Conservation (phyloP, 1,140 invertebrate species). For the Aphaenogaster ashmeadi region DNA sequence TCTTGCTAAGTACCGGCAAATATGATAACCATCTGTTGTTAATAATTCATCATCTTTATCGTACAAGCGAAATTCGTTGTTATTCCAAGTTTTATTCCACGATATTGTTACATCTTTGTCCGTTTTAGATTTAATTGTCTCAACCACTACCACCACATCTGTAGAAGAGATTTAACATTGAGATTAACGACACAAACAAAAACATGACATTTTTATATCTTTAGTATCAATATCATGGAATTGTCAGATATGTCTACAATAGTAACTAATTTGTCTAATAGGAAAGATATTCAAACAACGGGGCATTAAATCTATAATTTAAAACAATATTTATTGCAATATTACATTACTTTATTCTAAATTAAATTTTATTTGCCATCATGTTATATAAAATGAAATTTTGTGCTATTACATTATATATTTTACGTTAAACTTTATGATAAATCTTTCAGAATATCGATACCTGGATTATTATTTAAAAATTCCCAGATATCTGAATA, state of each 20-base stretch:
- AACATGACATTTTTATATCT: background rate
- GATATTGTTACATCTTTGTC: constrained; percentile 79
- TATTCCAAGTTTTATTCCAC: constrained; percentile 81
- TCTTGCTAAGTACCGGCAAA: constrained; percentile 80
- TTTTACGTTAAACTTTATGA: background rate
- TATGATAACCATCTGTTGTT: constrained; percentile 45
- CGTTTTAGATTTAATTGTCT: constrained; percentile 79
- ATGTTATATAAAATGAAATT: background rate
- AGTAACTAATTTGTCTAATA: background rate
- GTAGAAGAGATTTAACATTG: constrained; percentile 42
- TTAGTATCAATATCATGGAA: background rate
- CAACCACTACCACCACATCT: constrained; percentile 83
- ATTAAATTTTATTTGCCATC: background rate
- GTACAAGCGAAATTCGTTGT: constrained; percentile 76
- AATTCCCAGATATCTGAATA: background rate
- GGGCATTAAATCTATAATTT: background rate
- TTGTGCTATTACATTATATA: background rate
- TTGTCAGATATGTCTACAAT: background rate
- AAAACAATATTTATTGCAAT: background rate
- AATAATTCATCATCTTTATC: constrained; percentile 71
- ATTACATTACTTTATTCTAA: background rate
- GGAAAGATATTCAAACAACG: background rate
- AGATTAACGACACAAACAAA: background rate
- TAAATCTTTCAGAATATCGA: background rate
- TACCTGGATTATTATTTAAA: background rate